phyloP scores from a whole-genome alignment of 2,113 vertebrate species.

The Pelecanus crispus region DNA sequence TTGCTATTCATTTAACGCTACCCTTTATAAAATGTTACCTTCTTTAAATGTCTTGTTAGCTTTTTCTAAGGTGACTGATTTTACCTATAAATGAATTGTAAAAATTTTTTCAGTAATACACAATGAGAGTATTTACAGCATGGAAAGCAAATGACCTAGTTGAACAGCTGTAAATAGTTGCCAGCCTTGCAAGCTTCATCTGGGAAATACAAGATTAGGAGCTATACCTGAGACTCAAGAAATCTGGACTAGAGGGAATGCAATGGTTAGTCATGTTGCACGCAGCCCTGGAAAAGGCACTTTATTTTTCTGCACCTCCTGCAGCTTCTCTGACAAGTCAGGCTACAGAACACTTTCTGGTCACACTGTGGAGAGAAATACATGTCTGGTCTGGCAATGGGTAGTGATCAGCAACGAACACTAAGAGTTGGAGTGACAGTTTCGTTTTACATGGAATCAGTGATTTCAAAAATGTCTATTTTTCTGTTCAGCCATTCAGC shows the following conservation, averaged over 20 bases:
- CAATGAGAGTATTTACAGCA: background rate
- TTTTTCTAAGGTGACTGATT: constrained; percentile 2
- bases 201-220: background rate
- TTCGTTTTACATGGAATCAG: rapidly evolving
- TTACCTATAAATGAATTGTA: constrained; percentile 7
- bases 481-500: background rate
- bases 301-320: constrained; percentile 13
- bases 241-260: background rate
- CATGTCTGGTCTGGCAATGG: background rate
- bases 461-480: background rate
- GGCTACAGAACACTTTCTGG: constrained; percentile 25
- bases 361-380: constrained; percentile 4
- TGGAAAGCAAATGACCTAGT: background rate
- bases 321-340: background rate
- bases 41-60: background rate
- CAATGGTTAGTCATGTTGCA: background rate
- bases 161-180: background rate
- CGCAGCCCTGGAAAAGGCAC: constrained; percentile 9
- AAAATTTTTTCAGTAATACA: background rate
- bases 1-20: background rate
- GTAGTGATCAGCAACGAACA: background rate
- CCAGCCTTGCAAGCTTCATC: background rate
- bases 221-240: background rate
- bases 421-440: background rate
- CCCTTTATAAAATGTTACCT: background rate